These are phyloP conservation scores for Corapipo altera DNA, from an alignment of 2,113 vertebrate species.

Conservation along the genomic window DNA sequence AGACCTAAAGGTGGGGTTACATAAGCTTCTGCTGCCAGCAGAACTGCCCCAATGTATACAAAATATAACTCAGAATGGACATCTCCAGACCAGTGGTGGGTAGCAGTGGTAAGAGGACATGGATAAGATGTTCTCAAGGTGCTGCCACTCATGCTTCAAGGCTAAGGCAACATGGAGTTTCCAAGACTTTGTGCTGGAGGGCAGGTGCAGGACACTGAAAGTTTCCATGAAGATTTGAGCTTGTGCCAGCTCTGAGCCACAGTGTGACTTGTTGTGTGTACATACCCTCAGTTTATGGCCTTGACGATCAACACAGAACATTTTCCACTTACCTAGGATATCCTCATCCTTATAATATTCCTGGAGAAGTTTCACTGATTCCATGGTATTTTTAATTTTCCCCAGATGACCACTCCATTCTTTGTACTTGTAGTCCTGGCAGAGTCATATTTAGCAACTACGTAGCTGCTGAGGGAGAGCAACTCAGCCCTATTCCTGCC, in stretches of 20 bases:
- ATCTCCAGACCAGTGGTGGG: background rate
- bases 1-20: background rate
- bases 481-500: background rate
- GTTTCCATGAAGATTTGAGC: background rate
- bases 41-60: background rate
- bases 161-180: background rate
- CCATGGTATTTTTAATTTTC: background rate
- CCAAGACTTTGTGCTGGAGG: background rate
- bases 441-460: background rate
- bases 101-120: accelerated
- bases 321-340: background rate
- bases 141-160: background rate
- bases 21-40: background rate
- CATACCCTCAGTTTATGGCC: background rate
- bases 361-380: background rate
- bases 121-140: background rate
- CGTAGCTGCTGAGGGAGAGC: background rate
- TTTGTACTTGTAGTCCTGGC: background rate
- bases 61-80: background rate
- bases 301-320: background rate
- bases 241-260: background rate
- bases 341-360: background rate
- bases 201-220: background rate
- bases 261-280: accelerated
- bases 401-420: background rate